These are phyloP conservation scores for Rhynchomys soricoides DNA, from an alignment of 2,113 vertebrate genomes.

Conservation along the genomic window DNA sequence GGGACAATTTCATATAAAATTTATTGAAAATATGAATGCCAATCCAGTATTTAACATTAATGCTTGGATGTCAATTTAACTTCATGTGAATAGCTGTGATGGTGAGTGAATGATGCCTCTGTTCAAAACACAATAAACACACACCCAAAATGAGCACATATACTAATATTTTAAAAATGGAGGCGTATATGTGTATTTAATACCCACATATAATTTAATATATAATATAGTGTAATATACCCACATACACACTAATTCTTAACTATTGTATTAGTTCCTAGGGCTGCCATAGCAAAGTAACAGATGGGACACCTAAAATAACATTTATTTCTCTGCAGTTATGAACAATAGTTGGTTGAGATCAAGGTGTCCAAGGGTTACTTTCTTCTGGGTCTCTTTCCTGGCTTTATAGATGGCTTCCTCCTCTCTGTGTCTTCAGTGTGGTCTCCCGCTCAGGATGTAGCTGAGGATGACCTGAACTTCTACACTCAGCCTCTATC, in stretches of 20 bases:
- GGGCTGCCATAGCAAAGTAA: not conserved
- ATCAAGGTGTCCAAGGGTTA: not conserved
- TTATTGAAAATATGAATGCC: slow-evolving; percentile 27
- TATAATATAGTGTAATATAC: not conserved
- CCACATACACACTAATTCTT: not conserved
- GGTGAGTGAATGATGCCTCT: not conserved
- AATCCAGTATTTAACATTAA: not conserved
- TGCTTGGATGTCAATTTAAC: slow-evolving; percentile 18
- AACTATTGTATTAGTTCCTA: slow-evolving; percentile 7
- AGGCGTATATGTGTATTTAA: not conserved
- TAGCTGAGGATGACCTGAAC: not conserved
- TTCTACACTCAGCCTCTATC: not conserved
- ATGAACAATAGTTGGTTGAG: not conserved
- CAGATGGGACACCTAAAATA: not conserved
- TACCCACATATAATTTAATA: not conserved
- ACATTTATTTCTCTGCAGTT: slow-evolving; percentile 1
- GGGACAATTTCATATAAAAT: slow-evolving; percentile 1
- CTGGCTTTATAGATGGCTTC: not conserved
- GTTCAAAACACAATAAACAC: slow-evolving; percentile 28
- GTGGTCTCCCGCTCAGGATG: not conserved
- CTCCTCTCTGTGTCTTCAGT: not conserved
- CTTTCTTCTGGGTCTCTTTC: slow-evolving; percentile 20
- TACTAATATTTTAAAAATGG: not conserved
- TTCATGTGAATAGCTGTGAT: not conserved
- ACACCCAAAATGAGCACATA: not conserved